Evolutionary conservation across 2,113 vertebrate species (phyloP).

Genomic region (Ciconia boyciana): DNA sequence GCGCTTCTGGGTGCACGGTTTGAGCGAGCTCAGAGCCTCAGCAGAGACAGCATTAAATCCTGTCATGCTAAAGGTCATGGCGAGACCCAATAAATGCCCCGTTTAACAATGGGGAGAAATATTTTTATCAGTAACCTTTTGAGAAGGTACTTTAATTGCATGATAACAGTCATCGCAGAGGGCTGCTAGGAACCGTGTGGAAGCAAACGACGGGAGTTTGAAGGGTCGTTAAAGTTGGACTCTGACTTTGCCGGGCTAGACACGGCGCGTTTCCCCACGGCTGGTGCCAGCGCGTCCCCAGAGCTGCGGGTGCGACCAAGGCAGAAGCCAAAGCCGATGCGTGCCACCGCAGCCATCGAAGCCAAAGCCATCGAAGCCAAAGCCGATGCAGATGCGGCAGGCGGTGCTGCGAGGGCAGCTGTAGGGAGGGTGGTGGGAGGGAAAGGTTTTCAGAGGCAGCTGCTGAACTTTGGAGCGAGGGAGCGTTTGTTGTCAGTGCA

Average conservation of each 20-base stretch:
- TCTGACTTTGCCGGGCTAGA: neutral
- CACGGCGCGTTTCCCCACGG: neutral
- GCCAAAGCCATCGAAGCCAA: too few relatives aligned
- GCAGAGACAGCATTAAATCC: neutral
- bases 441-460: neutral
- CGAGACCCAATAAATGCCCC: neutral
- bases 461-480: neutral
- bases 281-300: neutral
- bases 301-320: fast-evolving
- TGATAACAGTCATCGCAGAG: neutral
- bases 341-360: too few relatives aligned
- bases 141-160: neutral
- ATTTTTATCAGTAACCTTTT: slow-evolving; percentile 18
- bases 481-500: neutral
- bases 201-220: neutral
- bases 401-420: neutral
- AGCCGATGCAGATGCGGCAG: neutral
- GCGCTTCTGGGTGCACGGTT: fast-evolving
- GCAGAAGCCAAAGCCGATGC: neutral
- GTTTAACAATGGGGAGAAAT: neutral
- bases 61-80: neutral
- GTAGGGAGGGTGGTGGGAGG: fast-evolving
- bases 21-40: neutral
- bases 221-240: neutral
- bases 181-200: neutral